A percentile compares a stretch with the other conserved stretches of the same genome.
These are phyloP conservation scores for Acronicta aceris DNA, from an alignment of 2,888 invertebrate genomes.

Conservation along the genomic window DNA sequence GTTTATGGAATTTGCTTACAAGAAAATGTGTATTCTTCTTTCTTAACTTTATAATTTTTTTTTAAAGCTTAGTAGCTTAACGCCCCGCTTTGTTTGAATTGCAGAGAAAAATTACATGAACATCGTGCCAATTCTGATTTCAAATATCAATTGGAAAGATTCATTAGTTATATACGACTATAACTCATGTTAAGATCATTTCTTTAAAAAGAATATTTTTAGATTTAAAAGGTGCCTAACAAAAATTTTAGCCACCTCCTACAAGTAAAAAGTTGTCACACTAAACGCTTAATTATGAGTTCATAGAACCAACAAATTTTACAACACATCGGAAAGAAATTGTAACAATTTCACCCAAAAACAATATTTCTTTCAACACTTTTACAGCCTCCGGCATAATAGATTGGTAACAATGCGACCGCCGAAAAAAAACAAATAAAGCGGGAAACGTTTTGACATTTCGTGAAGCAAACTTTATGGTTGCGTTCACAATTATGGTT, in stretches of 20 bases:
- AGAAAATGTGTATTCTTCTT: constrained; percentile 3
- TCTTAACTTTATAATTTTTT: too few species aligned
- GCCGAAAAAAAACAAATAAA: constrained; percentile 63
- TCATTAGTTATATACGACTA: too few species aligned
- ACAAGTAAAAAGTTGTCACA: constrained; percentile 38
- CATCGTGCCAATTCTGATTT: too few species aligned
- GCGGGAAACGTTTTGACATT: constrained; percentile 83
- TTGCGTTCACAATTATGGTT: constrained; percentile 74
- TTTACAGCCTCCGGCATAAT: constrained; percentile 67
- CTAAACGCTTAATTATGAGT: constrained; percentile 53
- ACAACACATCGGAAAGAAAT: constrained; percentile 72
- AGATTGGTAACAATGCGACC: constrained; percentile 65
- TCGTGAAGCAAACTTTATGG: constrained; percentile 73
- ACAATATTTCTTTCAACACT: constrained; percentile 59
- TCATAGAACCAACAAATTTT: constrained; percentile 59
- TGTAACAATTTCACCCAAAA: constrained; percentile 78
- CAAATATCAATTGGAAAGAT: too few species aligned
- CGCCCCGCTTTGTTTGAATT: too few species aligned
- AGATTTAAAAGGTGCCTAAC: too few species aligned
- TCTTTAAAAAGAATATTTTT: constrained; percentile 6
- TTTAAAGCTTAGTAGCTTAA: too few species aligned
- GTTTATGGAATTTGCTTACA: background rate
- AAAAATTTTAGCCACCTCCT: constrained; percentile 7
- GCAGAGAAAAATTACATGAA: background rate
- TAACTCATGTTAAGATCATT: too few species aligned